A percentile compares a stretch with the other conserved stretches of the same genome.
Evolutionary conservation across 2,888 invertebrate genomes (phyloP).

Genomic region (Acrobasis suavella): DNA sequence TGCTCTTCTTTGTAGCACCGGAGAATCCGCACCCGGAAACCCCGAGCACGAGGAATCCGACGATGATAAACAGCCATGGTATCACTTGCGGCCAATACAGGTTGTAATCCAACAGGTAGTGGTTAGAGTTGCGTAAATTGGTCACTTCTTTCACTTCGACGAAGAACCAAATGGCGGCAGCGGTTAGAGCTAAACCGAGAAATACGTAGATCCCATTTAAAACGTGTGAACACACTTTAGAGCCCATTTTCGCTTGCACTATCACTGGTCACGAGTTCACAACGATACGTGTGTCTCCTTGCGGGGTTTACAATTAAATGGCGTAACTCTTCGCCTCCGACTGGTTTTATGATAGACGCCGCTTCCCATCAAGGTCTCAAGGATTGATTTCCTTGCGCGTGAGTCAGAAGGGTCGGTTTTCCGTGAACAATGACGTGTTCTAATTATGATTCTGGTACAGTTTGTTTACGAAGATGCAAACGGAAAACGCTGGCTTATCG

Average conservation of each 20-base stretch:
- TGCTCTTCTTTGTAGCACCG: conserved; percentile 56
- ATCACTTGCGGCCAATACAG: conserved; percentile 75
- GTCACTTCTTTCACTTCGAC: conserved; percentile 53
- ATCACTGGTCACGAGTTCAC: conserved; percentile 9
- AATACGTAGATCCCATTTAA: conserved; percentile 45
- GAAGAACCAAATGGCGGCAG: conserved; percentile 52
- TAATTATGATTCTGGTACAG: conserved; percentile 27
- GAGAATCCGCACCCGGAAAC: conserved; percentile 62
- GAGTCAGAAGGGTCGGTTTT: conserved; percentile 26
- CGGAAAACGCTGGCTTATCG: conserved; percentile 16
- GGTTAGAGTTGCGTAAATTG: conserved; percentile 53
- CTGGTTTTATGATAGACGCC: conserved; percentile 21
- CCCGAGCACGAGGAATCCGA: conserved; percentile 56
- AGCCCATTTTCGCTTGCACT: conserved; percentile 37
- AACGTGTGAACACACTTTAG: conserved; percentile 42
- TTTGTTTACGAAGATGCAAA: conserved; percentile 15
- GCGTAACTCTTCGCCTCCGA: conserved; percentile 37
- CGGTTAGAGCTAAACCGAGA: conserved; percentile 44
- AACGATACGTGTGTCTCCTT: conserved; percentile 33
- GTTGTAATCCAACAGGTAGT: conserved; percentile 69
- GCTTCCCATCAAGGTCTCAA: conserved; percentile 20
- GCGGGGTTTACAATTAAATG: conserved; percentile 46
- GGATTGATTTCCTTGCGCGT: conserved; percentile 29
- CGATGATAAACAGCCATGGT: conserved; percentile 70
- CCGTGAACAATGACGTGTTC: conserved; percentile 23